Base-by-base conservation (phyloP, 2,888 invertebrate genomes). In the Agrilus mali region DNA sequence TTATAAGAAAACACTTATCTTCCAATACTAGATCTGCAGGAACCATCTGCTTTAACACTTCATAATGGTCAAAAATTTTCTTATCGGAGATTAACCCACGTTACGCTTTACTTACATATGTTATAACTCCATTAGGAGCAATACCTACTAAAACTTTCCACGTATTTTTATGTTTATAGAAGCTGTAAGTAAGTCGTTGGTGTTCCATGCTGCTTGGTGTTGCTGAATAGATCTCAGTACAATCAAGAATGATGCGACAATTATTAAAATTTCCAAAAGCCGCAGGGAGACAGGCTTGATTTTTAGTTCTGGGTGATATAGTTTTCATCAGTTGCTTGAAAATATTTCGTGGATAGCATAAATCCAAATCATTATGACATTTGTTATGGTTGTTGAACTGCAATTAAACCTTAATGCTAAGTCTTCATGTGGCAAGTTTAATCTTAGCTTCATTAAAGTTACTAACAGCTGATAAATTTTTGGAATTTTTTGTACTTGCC, bases 111-210 rank as follows among this genome's bases (percentile, higher is more conserved):
- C 54, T 55, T 0, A 51, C 46, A 47, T 49, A 58, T 5, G 54
- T 55, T 6, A 56, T 42, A 7, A 54, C 51, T 6, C 58, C 57
- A 51, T 56, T 55, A 17, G 58, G 56, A 16, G 57, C 55, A 41
- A 55, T 51, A 12, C 51, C 55, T 7, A 57, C 44, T 8, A 58
- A 39, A 15, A 40, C 50, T 46, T 57, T 59, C 35, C 51, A 41
- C 2, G 56, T 57, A 40, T 57, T 54, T 17, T 43, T 36, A 36
- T 53, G 50, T 43, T 58, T 56, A 35, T 55, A 56, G 12, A 43
- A 42, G 41, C 53, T 53, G 31, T 48, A 53, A 2, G 50, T 53
- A 3, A 36, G 13, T 36, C 42, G 43, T 40, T 53, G 51, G 31
- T 39, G 44, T 20, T 48, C 42, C 44, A 51, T 43, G 27, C 39